Evolutionary conservation across 2,888 invertebrate genomes (phyloP).

Genomic region (Acleris emargana): DNA sequence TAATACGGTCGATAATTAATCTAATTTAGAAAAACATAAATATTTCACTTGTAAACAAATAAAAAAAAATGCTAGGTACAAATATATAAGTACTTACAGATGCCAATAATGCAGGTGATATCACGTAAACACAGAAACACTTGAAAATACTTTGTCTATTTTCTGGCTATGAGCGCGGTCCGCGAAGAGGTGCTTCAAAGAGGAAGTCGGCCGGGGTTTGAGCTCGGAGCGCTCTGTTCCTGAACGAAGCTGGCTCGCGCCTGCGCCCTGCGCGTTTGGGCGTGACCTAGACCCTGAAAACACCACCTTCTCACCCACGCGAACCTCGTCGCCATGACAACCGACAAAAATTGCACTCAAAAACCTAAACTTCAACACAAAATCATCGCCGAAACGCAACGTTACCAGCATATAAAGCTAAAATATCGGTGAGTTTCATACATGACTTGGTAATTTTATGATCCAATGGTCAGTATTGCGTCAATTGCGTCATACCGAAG

Average conservation of each 20-base stretch:
- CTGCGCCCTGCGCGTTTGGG: conserved; percentile 67
- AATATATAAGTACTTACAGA: too few relatives aligned
- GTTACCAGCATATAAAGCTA: background rate
- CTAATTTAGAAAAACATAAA: background rate
- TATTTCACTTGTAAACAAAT: background rate
- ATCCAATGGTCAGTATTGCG: conserved; percentile 39
- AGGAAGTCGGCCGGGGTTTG: conserved; percentile 64
- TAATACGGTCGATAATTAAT: background rate
- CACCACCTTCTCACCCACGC: conserved; percentile 75
- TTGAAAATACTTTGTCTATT: background rate
- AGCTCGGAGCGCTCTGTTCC: conserved; percentile 47
- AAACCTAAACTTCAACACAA: conserved; percentile 47
- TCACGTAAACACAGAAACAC: conserved; percentile 11
- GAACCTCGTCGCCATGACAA: conserved; percentile 66
- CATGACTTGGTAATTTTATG: background rate
- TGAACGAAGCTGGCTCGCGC: conserved; percentile 62
- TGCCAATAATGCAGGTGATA: background rate
- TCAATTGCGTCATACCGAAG: conserved; percentile 53
- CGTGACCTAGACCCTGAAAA: conserved; percentile 85
- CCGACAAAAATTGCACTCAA: conserved; percentile 41
- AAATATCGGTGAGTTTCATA: conserved; percentile 25
- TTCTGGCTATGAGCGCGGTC: conserved; percentile 19
- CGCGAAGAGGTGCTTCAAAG: conserved; percentile 47
- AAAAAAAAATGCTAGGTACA: too few relatives aligned
- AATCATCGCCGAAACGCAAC: conserved; percentile 44